Percentiles rank a stretch among this genome's conserved stretches.
phyloP scores from a whole-genome alignment of 2,113 vertebrate species.

The Solea senegalensis region DNA sequence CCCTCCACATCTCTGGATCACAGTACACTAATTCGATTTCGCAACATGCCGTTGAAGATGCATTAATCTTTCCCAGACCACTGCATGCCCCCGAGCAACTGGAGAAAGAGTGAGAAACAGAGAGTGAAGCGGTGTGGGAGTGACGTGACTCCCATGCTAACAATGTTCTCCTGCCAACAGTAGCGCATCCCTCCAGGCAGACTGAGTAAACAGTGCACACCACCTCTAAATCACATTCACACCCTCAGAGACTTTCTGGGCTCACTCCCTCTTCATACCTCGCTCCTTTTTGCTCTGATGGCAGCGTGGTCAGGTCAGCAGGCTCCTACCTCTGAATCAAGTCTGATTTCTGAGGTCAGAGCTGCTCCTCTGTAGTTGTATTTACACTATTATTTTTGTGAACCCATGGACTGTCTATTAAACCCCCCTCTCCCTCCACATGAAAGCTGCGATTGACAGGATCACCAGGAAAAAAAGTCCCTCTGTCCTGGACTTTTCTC shows the following conservation, averaged over 20 bases:
- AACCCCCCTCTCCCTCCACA: background rate
- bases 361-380: background rate
- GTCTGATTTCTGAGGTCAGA: too few relatives aligned
- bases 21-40: conserved; percentile 95
- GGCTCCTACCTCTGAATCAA: too few relatives aligned
- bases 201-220: conserved; percentile 69
- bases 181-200: conserved; percentile 73
- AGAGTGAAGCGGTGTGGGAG: conserved; percentile 48
- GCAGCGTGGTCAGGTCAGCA: too few relatives aligned
- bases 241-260: conserved; percentile 51
- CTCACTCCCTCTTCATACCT: conserved; percentile 15
- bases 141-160: conserved; percentile 79
- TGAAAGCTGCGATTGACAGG: background rate
- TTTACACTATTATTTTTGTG: background rate
- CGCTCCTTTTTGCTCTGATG: background rate
- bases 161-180: conserved; percentile 60
- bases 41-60: conserved; percentile 72
- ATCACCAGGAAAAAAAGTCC: too few relatives aligned
- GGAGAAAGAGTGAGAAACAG: conserved; percentile 65
- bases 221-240: conserved; percentile 76
- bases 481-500: too few relatives aligned
- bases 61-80: conserved; percentile 84
- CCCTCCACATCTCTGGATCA: conserved; percentile 76
- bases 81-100: conserved; percentile 77
- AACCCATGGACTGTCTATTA: background rate